phyloP scores from a whole-genome alignment of 1,140 invertebrate genomes.

The Hylaeus anthracinus region DNA sequence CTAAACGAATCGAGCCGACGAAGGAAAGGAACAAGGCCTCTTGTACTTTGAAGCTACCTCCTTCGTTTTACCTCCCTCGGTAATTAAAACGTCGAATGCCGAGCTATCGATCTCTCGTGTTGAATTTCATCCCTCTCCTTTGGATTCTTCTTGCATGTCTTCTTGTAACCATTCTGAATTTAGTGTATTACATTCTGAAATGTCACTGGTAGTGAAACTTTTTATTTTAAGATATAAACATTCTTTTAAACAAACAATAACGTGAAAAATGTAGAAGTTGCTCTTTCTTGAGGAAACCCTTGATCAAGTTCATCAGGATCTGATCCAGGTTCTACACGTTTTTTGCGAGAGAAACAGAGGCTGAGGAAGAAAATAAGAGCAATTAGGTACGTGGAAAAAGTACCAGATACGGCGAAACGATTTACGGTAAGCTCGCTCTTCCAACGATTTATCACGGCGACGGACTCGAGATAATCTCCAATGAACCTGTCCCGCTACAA shows the following conservation, averaged over 20 bases:
- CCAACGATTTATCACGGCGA: conserved; percentile 31
- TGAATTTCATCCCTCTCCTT: neutral
- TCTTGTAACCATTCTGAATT: neutral
- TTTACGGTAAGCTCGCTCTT: conserved; percentile 31
- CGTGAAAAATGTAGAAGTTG: too few species aligned
- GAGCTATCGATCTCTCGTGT: neutral
- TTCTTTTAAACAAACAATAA: too few species aligned
- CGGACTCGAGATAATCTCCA: conserved; percentile 32
- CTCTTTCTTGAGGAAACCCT: too few species aligned
- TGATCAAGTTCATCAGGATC: too few species aligned
- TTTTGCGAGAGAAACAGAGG: neutral
- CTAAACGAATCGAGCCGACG: neutral
- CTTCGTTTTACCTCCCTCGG: neutral
- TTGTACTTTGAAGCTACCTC: neutral
- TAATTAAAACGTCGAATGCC: conserved; percentile 23
- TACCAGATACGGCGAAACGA: conserved; percentile 3
- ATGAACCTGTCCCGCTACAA: conserved; percentile 42
- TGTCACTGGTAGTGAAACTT: too few species aligned
- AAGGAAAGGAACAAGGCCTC: neutral
- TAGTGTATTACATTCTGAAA: too few species aligned
- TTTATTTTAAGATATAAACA: too few species aligned
- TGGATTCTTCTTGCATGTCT: neutral
- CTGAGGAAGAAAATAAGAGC: neutral
- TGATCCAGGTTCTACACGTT: neutral
- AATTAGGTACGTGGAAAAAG: conserved; percentile 16